Conservation (phyloP, 2,888 invertebrate species). For the Himalopsyche anomala region DNA sequence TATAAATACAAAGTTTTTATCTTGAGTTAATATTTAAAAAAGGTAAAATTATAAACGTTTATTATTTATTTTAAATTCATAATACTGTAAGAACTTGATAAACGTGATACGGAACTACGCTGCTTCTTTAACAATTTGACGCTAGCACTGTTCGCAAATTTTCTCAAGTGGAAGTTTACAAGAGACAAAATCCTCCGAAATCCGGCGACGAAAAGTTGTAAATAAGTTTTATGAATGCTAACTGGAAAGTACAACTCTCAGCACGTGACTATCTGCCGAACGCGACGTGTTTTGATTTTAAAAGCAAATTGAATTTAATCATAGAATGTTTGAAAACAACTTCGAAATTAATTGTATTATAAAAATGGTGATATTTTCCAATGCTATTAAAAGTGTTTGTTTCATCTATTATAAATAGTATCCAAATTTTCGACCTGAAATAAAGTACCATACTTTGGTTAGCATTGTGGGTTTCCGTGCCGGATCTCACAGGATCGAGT, state of each 20-base stretch:
- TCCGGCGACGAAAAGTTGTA: slow-evolving; percentile 34
- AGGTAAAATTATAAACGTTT: neutral
- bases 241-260: neutral
- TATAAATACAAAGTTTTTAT: too few species aligned
- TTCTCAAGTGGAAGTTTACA: slow-evolving; percentile 16
- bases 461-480: too few species aligned
- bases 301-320: neutral
- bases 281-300: neutral
- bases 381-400: too few species aligned
- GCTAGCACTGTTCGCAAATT: neutral
- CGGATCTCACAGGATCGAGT: too few species aligned
- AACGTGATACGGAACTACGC: neutral
- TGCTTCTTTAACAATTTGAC: neutral
- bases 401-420: too few species aligned
- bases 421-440: too few species aligned
- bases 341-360: too few species aligned
- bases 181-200: neutral
- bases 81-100: neutral
- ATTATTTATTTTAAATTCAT: neutral
- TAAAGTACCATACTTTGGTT: too few species aligned
- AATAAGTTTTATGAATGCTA: slow-evolving; percentile 9
- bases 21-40: neutral
- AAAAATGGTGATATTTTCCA: too few species aligned
- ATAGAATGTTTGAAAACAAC: neutral
- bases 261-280: slow-evolving; percentile 1